Evolutionary conservation across 92 coral and sea anemone species (phyloP).

Genomic region (Hydrozoanthus gracilis): DNA sequence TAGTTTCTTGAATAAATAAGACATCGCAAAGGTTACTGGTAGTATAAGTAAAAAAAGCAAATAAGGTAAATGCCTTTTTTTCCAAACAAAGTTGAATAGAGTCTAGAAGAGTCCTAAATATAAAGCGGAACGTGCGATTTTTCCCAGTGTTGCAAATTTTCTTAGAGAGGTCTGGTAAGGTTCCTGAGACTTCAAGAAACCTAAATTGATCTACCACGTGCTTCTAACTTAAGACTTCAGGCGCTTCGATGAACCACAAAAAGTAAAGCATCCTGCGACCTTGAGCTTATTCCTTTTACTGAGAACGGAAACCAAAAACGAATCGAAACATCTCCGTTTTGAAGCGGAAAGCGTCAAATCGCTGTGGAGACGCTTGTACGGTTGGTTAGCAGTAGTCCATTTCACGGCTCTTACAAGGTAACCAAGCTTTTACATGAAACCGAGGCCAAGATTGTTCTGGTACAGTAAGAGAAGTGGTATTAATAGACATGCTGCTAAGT

Average conservation of each 20-base stretch:
- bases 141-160: background rate
- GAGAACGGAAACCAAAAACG: background rate
- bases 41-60: too few relatives aligned
- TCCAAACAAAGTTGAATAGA: too few relatives aligned
- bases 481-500: too few relatives aligned
- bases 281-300: background rate
- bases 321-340: background rate
- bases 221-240: background rate
- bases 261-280: background rate
- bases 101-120: background rate
- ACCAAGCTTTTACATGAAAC: too few relatives aligned
- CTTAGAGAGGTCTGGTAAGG: background rate
- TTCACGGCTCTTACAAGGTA: too few relatives aligned
- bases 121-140: background rate
- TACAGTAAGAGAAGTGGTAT: too few relatives aligned
- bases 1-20: too few relatives aligned
- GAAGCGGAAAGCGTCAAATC: background rate
- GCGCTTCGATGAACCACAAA: background rate
- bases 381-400: too few relatives aligned
- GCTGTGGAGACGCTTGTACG: background rate
- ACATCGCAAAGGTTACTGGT: too few relatives aligned
- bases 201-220: background rate
- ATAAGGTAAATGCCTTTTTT: too few relatives aligned
- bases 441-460: too few relatives aligned
- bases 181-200: background rate